Percentiles rank a stretch among this genome's conserved stretches.
Conservation (phyloP, 2,888 invertebrate species). For the Rhyacophila evoluta region DNA sequence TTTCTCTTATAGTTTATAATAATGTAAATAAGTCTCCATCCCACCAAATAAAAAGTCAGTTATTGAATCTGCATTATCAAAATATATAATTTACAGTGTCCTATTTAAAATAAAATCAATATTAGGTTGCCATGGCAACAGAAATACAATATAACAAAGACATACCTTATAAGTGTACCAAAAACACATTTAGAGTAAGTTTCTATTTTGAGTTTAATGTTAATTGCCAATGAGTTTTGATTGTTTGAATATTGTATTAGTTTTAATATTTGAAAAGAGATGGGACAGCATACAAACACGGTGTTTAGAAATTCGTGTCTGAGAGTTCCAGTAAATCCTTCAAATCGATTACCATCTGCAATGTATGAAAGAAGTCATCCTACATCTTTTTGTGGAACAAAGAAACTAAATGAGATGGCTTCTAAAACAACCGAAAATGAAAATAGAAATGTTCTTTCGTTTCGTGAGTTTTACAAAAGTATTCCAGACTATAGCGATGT, state of each 20-base stretch:
- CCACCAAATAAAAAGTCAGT: too few species aligned
- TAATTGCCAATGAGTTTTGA: not conserved
- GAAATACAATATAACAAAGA: not conserved
- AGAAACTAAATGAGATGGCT: conserved; percentile 61
- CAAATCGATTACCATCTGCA: conserved; percentile 78
- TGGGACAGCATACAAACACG: conserved; percentile 71
- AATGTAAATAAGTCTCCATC: too few species aligned
- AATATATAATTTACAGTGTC: too few species aligned
- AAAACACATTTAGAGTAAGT: not conserved
- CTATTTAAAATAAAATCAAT: not conserved
- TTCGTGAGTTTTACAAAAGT: conserved; percentile 80
- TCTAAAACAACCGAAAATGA: conserved; percentile 62
- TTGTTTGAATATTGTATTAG: not conserved
- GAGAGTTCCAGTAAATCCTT: conserved; percentile 79
- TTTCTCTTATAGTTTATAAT: too few species aligned
- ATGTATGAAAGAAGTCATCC: conserved; percentile 73
- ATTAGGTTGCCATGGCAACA: not conserved
- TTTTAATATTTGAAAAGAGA: conserved; percentile 54
- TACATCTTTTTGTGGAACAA: conserved; percentile 57
- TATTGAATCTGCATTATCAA: too few species aligned
- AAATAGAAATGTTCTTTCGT: conserved; percentile 69
- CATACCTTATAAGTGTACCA: not conserved
- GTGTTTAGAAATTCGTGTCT: conserved; percentile 79
- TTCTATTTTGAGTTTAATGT: not conserved
- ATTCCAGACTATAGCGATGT: conserved; percentile 86